A percentile compares a stretch with the other conserved stretches of the same genome.
Conservation (phyloP, 2,888 invertebrate genomes). For the Dolichomitus sp. region DNA sequence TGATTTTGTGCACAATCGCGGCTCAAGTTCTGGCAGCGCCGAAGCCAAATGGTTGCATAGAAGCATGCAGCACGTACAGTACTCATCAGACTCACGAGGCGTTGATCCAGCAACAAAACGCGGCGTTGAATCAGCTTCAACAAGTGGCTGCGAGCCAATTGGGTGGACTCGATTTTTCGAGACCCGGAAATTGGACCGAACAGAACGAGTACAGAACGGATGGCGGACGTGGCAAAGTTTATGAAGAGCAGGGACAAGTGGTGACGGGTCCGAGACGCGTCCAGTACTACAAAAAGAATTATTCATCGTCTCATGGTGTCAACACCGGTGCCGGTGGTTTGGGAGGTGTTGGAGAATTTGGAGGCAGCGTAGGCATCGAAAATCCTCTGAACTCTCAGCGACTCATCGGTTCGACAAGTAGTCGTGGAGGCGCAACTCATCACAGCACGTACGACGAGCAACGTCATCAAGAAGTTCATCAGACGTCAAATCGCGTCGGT, state of each 20-base stretch:
- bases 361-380: slow-evolving; percentile 11
- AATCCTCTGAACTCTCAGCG: slow-evolving; percentile 9
- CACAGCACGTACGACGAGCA: slow-evolving; percentile 36
- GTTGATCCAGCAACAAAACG: slow-evolving; percentile 60
- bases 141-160: slow-evolving; percentile 41
- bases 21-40: slow-evolving; percentile 73
- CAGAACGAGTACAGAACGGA: slow-evolving; percentile 77
- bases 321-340: slow-evolving; percentile 1
- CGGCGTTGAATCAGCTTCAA: slow-evolving; percentile 41
- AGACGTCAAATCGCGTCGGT: neutral
- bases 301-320: slow-evolving; percentile 52
- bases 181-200: slow-evolving; percentile 80
- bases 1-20: slow-evolving; percentile 72
- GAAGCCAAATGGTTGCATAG: slow-evolving; percentile 70
- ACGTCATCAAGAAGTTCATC: slow-evolving; percentile 21
- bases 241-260: slow-evolving; percentile 77
- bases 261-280: slow-evolving; percentile 61
- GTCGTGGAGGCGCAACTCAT: neutral
- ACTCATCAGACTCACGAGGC: slow-evolving; percentile 52
- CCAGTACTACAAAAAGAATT: slow-evolving; percentile 62
- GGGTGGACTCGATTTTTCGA: slow-evolving; percentile 63
- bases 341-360: slow-evolving; percentile 23
- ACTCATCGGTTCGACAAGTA: slow-evolving; percentile 1
- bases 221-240: slow-evolving; percentile 76
- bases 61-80: slow-evolving; percentile 66